Evolutionary conservation across 2,888 invertebrate species (phyloP).

Genomic region (Seira ritae): DNA sequence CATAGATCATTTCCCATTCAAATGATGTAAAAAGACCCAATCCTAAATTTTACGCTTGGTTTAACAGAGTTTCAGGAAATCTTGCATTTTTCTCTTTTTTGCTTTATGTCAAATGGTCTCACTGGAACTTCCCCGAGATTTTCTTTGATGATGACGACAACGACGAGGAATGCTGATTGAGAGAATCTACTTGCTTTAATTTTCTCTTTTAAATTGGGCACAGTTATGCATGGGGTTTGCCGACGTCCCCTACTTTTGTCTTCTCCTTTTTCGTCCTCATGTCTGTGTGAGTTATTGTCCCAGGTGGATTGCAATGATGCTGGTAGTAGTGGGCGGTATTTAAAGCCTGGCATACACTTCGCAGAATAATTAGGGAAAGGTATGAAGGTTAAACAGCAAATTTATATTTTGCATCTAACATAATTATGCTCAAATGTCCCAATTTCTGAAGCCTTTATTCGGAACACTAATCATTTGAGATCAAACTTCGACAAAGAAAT

Average conservation of each 20-base stretch:
- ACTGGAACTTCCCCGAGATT: constrained; percentile 47
- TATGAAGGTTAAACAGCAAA: too few relatives aligned
- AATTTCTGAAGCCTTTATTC: too few relatives aligned
- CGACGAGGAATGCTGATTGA: not conserved
- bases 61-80: not conserved
- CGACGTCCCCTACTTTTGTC: too few relatives aligned
- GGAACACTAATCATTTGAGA: too few relatives aligned
- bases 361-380: too few relatives aligned
- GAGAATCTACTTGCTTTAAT: not conserved
- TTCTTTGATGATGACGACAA: constrained; percentile 43
- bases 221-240: not conserved
- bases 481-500: too few relatives aligned
- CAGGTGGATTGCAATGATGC: not conserved
- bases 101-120: constrained; percentile 52
- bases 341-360: too few relatives aligned
- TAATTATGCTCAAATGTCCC: too few relatives aligned
- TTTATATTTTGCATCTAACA: too few relatives aligned
- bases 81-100: constrained; percentile 14
- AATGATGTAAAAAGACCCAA: not conserved
- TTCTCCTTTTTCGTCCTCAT: not conserved
- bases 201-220: not conserved
- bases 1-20: constrained; percentile 9
- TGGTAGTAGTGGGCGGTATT: not conserved
- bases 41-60: not conserved
- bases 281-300: not conserved